Evolutionary conservation across 2,113 vertebrate species (phyloP), one percentile per base, ranked within the genome.

Genomic region (Sorex araneus): DNA sequence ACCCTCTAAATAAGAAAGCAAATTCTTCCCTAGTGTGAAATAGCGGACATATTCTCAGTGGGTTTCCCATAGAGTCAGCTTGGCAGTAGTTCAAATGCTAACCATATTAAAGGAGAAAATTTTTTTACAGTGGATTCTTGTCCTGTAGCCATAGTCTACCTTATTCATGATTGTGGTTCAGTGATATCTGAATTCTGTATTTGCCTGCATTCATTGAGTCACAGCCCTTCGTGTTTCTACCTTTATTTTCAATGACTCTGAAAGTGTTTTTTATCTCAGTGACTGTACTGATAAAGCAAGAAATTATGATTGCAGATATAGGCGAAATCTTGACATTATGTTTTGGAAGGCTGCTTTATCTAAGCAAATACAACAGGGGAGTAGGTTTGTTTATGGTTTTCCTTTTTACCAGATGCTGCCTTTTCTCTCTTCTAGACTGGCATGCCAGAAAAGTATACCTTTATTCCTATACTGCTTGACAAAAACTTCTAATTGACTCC

Each of bases 271-370:
- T 94, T 63, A 92, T 87, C 78, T 81, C 32, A 76, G 75, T 30
- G 73, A 92, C 75, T 85, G 27, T 45, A 43, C 75, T 34, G 60
- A 76, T 85, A 86, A 90, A 93, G 45, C 73, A 60, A 11, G 67
- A 50, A 92, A 92, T 92, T 87, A 95, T 94, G 94, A 95, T 86
- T 84, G 80, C 54, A n/a, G 83, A 95, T 67, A 57, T 10, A 60
- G 84, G 95, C 8, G 54, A 93, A 85, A 93, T 87, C 87, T 90
- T 87, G 90, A 92, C 91, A 94, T 71, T 87, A 66, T 93, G 93
- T 85, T 95, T 94, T 96, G 93, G 75, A 94, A 94, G 94, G 89
- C 93, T 93, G 87, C 73, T 69, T 95, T 86, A 79, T 88, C 95
- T 84, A 93, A 95, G 89, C 84, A 93, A 81, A 89, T 90, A 93